These are phyloP conservation scores for Styela plicata DNA, from an alignment of 23 tunicate species.

Conservation along the genomic window DNA sequence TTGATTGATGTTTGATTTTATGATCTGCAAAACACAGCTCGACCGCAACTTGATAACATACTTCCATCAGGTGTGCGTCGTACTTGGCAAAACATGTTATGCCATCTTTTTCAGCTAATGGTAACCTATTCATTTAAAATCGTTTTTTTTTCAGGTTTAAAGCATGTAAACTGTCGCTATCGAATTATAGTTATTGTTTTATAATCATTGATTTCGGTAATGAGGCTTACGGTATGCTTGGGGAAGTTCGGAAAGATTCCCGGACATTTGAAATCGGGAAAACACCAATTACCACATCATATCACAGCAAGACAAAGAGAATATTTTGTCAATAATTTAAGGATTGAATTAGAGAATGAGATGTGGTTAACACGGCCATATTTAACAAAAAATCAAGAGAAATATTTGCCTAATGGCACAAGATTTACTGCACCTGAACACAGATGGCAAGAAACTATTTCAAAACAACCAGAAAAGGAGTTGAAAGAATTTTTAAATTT, in stretches of 20 bases:
- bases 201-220: no score
- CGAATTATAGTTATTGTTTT: no score
- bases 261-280: constrained; percentile 32
- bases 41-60: no score
- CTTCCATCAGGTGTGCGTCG: no score
- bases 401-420: constrained; percentile 33
- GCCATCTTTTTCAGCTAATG: no score
- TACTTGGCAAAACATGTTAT: no score
- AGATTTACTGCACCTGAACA: constrained; percentile 48
- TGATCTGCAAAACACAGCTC: no score
- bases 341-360: constrained; percentile 63
- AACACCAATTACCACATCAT: constrained; percentile 71
- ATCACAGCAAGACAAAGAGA: constrained; percentile 30
- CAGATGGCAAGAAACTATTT: constrained; percentile 12
- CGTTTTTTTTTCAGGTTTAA: no score
- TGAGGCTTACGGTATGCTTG: constrained; percentile 4
- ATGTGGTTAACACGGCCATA: constrained; percentile 89
- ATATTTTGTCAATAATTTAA: constrained; percentile 46
- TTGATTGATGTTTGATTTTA: no score
- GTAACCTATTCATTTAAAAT: no score
- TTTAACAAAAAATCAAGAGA: constrained; percentile 49
- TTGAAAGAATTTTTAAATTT: constrained; percentile 21
- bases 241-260: constrained; percentile 14
- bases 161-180: no score
- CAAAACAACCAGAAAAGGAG: constrained; percentile 28